Base-by-base conservation (phyloP, 1,140 invertebrate genomes). In the Ctenoplectra terminalis region DNA sequence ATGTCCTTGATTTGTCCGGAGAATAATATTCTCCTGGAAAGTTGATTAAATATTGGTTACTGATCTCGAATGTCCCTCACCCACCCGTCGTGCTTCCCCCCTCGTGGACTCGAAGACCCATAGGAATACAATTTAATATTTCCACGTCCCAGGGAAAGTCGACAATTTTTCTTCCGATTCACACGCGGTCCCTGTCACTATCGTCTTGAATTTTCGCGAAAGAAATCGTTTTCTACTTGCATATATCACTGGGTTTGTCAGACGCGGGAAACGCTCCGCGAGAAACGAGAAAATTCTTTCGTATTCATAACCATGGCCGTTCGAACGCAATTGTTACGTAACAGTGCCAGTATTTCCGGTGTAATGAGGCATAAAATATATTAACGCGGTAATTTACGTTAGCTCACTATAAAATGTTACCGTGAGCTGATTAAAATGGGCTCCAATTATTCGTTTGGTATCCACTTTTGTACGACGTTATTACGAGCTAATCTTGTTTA, bases 31-130 rank as follows among this genome's bases (percentile, higher is more conserved):
- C 91, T 91, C 84, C 88, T 88, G 90, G 83, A 91, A 91, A 92
- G 90, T 92, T 92, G 91, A 92, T 93, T 93, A 93, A 93, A 92
- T 92, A 92, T 93, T 93, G 90, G 91, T 92, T 89, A 90, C 81
- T 78, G 87, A 88, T 87, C 86, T 87, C 85, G 78, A 26, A 82
- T 56, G 43, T 70, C 73, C 85, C 72, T 60, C 63, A 43, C 85
- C 85, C 80, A n/a, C 87, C 85, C 75, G 86, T 63, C 84, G 56
- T 76, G 83, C 70, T 74, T 85, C 77, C 82, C 73, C 85, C 72
- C n/a, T 84, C 79, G 69, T 71, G 74, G 82, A 76, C 83, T 88
- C 85, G 82, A 85, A 87, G 81, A 84, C 82, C 85, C 85, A 67
- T 43, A 77, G 81, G 85, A 81, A 91, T 90, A 90, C 84, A 92